Evolutionary conservation across 2,113 vertebrate genomes (phyloP), one percentile per base, ranked within the genome.

Genomic region (Macquaria ambigua): DNA sequence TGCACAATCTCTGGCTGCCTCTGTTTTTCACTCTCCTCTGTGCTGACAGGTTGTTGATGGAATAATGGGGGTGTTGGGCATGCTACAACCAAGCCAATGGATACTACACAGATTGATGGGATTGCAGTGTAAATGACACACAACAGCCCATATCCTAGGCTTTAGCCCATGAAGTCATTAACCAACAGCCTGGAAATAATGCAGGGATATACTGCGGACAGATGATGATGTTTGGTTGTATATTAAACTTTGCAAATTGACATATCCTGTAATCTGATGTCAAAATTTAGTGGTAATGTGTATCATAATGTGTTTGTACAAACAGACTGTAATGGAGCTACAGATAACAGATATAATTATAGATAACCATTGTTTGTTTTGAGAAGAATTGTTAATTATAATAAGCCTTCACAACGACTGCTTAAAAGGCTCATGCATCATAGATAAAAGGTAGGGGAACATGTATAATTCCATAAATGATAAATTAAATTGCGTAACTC

Each of bases 351-450:
- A 89, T 89, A 39, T 87, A 88, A 90, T 91, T 89, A 89, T 68
- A 90, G 90, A 91, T 89, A 81, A 61, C 50, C 39, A 67, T 74
- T 87, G 89, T 87, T 91, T 91, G 76, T 79, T 87, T 74, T 67
- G 58, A 82, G 58, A 53, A 81, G 58, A 64, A 74, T 69, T 4
- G 52, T 84, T 83, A 77, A 86, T 93, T 84, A 75, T 61, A 34
- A 71, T 64, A 67, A 66, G 37, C 79, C 18, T 68, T 83, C 67
- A 63, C 61, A 46, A 64, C 59, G 53, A 64, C 43, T 7, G 31
- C 48, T 46, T 62, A 72, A 80, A 84, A 52, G n/a, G 59, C 31
- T 31, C 50, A 78, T 83, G 55, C 71, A 85, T 86, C 77, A 78
- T 37, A 72, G 56, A 77, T 79, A 46, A 83, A 85, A 87, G 53